These are phyloP conservation scores for Maccullochella peelii DNA, from an alignment of 2,113 vertebrate species.

Conservation along the genomic window DNA sequence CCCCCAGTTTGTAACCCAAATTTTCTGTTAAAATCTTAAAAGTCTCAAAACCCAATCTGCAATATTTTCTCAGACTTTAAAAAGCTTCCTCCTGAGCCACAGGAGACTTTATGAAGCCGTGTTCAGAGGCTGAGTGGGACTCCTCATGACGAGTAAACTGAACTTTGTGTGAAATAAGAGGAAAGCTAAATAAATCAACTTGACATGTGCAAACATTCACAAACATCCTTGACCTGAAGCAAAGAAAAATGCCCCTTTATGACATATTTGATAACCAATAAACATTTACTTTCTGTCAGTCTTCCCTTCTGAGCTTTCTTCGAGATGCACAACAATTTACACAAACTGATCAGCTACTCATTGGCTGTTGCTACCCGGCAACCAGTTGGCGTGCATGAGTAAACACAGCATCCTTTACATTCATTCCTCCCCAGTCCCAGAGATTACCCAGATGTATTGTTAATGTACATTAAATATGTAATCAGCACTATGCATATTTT, in stretches of 20 bases:
- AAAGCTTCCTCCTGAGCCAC: neutral
- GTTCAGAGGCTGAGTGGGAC: neutral
- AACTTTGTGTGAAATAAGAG: neutral
- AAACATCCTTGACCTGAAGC: conserved; percentile 1
- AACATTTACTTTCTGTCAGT: neutral
- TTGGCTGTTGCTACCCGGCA: conserved; percentile 36
- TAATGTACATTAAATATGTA: conserved; percentile 54
- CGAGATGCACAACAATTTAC: neutral
- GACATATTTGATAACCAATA: neutral
- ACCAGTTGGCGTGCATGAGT: conserved; percentile 24
- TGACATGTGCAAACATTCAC: conserved; percentile 12
- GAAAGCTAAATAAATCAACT: neutral
- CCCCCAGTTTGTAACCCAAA: too few species aligned
- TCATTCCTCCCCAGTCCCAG: conserved; percentile 2
- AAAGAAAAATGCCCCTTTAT: neutral
- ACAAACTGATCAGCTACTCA: conserved; percentile 45
- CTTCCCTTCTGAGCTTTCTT: neutral
- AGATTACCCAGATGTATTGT: conserved; percentile 51
- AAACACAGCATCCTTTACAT: conserved; percentile 16
- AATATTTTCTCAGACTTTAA: neutral
- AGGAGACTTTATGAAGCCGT: neutral
- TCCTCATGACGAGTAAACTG: neutral
- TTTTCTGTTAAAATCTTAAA: too few species aligned
- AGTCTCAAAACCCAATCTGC: neutral
- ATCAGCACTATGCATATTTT: conserved; percentile 32